Evolutionary conservation across 2,888 invertebrate genomes (phyloP).

Genomic region (Linnaemya tessellans): DNA sequence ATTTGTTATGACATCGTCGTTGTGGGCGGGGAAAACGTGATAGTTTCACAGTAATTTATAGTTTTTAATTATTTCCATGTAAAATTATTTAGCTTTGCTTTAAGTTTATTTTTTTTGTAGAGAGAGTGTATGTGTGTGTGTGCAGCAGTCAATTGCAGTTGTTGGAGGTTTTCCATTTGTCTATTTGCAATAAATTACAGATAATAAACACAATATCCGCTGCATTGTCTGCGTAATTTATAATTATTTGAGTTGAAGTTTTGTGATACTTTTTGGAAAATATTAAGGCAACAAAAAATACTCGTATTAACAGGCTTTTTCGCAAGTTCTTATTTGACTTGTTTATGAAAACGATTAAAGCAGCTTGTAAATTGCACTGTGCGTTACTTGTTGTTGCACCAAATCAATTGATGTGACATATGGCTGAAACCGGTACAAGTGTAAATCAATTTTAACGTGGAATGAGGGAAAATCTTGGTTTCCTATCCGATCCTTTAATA

Average conservation of each 20-base stretch:
- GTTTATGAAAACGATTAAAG: too few relatives aligned
- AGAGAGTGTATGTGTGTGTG: neutral
- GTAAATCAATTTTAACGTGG: too few relatives aligned
- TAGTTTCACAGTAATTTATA: constrained; percentile 33
- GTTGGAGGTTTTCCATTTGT: constrained; percentile 33
- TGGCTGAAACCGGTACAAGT: too few relatives aligned
- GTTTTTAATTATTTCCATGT: constrained; percentile 1
- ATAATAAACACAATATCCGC: constrained; percentile 59
- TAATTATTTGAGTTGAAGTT: neutral
- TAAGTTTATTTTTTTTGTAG: neutral
- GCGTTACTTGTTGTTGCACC: too few relatives aligned
- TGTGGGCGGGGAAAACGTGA: constrained; percentile 2
- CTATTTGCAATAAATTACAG: constrained; percentile 39
- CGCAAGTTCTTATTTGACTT: too few relatives aligned
- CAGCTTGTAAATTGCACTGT: too few relatives aligned
- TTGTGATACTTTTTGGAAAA: neutral
- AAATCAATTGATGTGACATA: too few relatives aligned
- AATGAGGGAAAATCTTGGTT: too few relatives aligned
- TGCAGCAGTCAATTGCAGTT: constrained; percentile 29
- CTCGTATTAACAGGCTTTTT: too few relatives aligned
- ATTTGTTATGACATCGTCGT: neutral
- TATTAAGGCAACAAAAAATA: too few relatives aligned
- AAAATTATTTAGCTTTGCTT: constrained; percentile 7
- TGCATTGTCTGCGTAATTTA: constrained; percentile 46
- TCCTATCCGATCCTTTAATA: too few relatives aligned